These are phyloP conservation scores for Cossypha dichroa DNA, from an alignment of 2,797 vertebrate genomes.

Conservation along the genomic window DNA sequence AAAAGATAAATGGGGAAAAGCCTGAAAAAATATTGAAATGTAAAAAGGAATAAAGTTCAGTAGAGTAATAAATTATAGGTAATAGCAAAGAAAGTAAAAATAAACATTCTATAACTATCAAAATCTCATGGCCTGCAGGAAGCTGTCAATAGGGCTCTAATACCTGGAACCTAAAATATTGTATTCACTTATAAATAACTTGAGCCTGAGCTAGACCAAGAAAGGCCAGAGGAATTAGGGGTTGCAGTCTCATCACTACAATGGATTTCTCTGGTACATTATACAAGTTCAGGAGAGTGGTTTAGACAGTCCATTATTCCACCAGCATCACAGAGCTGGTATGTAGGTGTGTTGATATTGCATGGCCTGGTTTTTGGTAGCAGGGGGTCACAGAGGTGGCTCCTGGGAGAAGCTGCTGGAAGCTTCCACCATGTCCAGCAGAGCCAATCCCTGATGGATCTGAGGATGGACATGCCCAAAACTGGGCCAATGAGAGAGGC, in stretches of 20 bases:
- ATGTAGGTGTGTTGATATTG: not conserved
- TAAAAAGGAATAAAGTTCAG: conserved; percentile 14
- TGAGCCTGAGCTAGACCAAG: not conserved
- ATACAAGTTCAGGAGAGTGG: not conserved
- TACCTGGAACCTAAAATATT: not conserved
- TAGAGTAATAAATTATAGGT: not conserved
- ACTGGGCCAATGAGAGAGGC: not conserved
- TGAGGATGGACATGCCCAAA: no score
- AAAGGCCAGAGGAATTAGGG: not conserved
- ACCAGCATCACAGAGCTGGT: not conserved
- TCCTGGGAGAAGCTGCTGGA: not conserved
- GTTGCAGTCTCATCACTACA: not conserved
- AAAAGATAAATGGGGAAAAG: conserved; percentile 32
- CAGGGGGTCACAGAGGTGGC: accelerated
- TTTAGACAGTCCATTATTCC: not conserved
- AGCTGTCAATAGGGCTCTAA: not conserved
- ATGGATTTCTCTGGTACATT: not conserved
- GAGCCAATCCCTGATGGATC: no score
- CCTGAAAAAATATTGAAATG: conserved; percentile 27
- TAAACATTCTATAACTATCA: not conserved
- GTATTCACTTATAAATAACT: not conserved
- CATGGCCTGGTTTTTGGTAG: not conserved
- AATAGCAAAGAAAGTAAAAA: not conserved
- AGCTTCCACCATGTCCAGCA: not conserved
- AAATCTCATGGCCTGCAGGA: not conserved